Base-by-base conservation (phyloP, 2,797 vertebrate genomes). In the Mastacembelus armatus region DNA sequence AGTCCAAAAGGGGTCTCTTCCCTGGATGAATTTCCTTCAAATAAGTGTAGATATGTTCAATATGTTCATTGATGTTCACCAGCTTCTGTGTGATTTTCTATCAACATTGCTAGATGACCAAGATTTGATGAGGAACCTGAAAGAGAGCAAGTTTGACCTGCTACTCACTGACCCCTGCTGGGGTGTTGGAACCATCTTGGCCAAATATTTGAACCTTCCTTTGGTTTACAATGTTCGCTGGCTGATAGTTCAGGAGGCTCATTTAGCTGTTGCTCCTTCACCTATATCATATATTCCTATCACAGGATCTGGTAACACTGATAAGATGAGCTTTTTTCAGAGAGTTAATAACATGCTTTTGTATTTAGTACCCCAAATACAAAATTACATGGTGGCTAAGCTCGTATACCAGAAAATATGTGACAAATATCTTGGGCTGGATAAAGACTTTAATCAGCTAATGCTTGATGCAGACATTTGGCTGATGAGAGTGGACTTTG, bases 381-480 rank as follows among this genome's bases (percentile, higher is more conserved):
- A n/a, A n/a, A n/a, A n/a, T n/a, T n/a, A n/a, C n/a, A n/a, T n/a
- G n/a, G n/a, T n/a, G n/a, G n/a, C n/a, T n/a, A n/a, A n/a, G n/a
- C n/a, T n/a, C n/a, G n/a, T n/a, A n/a, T n/a, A n/a, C n/a, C n/a
- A n/a, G n/a, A n/a, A n/a, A n/a, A n/a, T n/a, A n/a, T n/a, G n/a
- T n/a, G n/a, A n/a, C n/a, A n/a, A n/a, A n/a, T n/a, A n/a, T n/a
- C n/a, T n/a, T n/a, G n/a, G n/a, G n/a, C n/a, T n/a, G n/a, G n/a
- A n/a, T n/a, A n/a, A n/a, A n/a, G n/a, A n/a, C n/a, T 83, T 68
- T 47, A 2, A 71, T 0, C 26, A 66, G n/a, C n/a, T n/a, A n/a
- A n/a, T n/a, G n/a, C n/a, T n/a, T n/a, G n/a, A n/a, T n/a, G 91
- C 92, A 9, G 92, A 94, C 27, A 60, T 94, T 6, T 91, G 90